Percentiles rank a stretch among this genome's conserved stretches.
Conservation (phyloP, 2,113 vertebrate genomes). For the Oophaga pumilio region DNA sequence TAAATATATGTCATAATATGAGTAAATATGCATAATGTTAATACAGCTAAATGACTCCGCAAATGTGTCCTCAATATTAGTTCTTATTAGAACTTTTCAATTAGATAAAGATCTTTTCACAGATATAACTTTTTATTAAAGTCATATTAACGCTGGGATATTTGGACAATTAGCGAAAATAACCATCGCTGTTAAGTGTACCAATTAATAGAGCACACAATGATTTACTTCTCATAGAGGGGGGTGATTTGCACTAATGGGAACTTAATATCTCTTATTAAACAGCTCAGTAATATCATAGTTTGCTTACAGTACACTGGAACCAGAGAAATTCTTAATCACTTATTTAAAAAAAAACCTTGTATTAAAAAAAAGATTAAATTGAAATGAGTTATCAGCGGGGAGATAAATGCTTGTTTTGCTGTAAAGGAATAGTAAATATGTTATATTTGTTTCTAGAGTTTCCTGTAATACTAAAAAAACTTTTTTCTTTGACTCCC, state of each 20-base stretch:
- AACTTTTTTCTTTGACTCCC: neutral
- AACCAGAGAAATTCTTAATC: constrained; percentile 71
- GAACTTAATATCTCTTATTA: constrained; percentile 81
- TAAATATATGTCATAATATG: neutral
- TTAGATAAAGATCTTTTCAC: neutral
- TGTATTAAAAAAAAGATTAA: constrained; percentile 58
- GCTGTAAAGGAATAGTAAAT: constrained; percentile 65
- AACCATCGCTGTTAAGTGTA: constrained; percentile 60
- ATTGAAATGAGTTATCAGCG: constrained; percentile 64
- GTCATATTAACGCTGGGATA: neutral
- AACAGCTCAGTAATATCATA: constrained; percentile 74
- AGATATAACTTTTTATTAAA: constrained; percentile 16
- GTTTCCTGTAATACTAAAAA: neutral
- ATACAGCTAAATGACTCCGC: neutral
- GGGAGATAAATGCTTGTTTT: constrained; percentile 65
- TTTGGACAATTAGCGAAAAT: constrained; percentile 37
- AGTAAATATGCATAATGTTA: neutral
- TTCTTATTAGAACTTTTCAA: neutral
- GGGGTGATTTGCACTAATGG: constrained; percentile 76
- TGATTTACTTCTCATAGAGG: constrained; percentile 66
- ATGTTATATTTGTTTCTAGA: neutral
- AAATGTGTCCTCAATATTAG: neutral
- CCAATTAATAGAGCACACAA: constrained; percentile 67
- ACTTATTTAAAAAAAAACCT: constrained; percentile 64
- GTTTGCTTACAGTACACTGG: constrained; percentile 76